Evolutionary conservation across 2,113 vertebrate species (phyloP).

Genomic region (Redunca redunca): DNA sequence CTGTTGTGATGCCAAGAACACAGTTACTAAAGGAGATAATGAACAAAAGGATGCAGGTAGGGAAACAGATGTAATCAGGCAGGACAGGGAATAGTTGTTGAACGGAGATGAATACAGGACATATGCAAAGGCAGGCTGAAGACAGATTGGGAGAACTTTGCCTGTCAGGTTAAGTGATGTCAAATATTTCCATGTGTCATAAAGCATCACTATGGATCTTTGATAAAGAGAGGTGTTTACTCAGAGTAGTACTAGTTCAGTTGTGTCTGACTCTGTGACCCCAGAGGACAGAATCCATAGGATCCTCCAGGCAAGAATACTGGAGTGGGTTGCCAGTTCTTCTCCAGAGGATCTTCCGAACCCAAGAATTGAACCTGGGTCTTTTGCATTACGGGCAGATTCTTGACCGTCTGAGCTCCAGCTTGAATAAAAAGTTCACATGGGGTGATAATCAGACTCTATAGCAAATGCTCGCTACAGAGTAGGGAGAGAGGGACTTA

Average conservation of each 20-base stretch:
- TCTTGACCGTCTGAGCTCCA: neutral
- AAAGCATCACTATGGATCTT: neutral
- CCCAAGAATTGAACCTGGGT: neutral
- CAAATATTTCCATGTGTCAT: neutral
- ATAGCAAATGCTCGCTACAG: neutral
- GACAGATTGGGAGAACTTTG: neutral
- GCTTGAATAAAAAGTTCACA: neutral
- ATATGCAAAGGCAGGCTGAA: neutral
- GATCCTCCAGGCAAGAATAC: neutral
- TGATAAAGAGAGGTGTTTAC: neutral
- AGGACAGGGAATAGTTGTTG: too few species aligned
- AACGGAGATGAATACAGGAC: neutral
- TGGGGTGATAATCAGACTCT: neutral
- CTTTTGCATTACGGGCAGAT: neutral
- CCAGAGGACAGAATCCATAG: neutral
- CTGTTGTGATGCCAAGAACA: neutral
- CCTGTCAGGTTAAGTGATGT: neutral
- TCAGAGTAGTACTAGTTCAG: neutral
- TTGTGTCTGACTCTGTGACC: neutral
- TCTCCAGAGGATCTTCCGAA: neutral
- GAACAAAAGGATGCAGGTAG: neutral
- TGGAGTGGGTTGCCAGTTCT: neutral
- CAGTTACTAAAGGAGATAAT: neutral
- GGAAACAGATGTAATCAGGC: neutral
- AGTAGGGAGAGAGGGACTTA: neutral